Evolutionary conservation across 2,888 invertebrate genomes (phyloP).

Genomic region (Drosophila subsilvestris): DNA sequence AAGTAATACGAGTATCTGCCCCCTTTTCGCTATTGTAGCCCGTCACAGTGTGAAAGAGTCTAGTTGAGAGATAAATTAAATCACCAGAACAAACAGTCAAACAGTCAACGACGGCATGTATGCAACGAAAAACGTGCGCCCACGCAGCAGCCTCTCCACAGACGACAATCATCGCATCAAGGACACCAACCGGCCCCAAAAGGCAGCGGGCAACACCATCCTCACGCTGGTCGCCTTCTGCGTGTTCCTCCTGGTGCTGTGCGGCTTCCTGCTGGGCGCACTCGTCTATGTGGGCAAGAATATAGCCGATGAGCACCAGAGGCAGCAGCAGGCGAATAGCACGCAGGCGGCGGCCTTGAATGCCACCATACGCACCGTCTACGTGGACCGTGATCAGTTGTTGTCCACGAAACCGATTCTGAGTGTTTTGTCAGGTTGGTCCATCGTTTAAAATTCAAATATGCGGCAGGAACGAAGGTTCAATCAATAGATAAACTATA

Average conservation of each 20-base stretch:
- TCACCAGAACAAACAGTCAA: slow-evolving; percentile 29
- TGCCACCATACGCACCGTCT: slow-evolving; percentile 60
- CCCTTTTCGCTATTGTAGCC: neutral
- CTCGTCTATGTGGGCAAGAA: slow-evolving; percentile 83
- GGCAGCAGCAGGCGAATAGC: slow-evolving; percentile 44
- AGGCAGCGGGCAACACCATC: slow-evolving; percentile 76
- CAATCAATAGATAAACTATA: too few species aligned
- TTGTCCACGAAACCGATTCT: slow-evolving; percentile 72
- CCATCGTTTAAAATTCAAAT: neutral
- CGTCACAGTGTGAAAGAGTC: slow-evolving; percentile 36
- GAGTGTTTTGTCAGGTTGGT: slow-evolving; percentile 68
- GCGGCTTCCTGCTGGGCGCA: slow-evolving; percentile 81
- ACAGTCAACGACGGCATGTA: slow-evolving; percentile 73
- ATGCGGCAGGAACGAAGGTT: neutral
- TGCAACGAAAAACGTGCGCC: slow-evolving; percentile 81
- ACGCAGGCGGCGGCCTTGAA: slow-evolving; percentile 40
- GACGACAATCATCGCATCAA: slow-evolving; percentile 82
- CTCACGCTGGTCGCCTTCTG: slow-evolving; percentile 82
- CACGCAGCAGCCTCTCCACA: slow-evolving; percentile 83
- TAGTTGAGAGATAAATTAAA: slow-evolving; percentile 31
- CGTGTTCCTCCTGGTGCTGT: slow-evolving; percentile 82
- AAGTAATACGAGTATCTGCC: neutral
- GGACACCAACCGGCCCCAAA: slow-evolving; percentile 63
- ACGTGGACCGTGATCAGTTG: slow-evolving; percentile 67
- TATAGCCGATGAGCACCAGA: slow-evolving; percentile 76